Percentiles rank a stretch among this genome's conserved stretches.
phyloP scores from a whole-genome alignment of 1,140 invertebrate species.

The Trachymyrmex cornetzi region DNA sequence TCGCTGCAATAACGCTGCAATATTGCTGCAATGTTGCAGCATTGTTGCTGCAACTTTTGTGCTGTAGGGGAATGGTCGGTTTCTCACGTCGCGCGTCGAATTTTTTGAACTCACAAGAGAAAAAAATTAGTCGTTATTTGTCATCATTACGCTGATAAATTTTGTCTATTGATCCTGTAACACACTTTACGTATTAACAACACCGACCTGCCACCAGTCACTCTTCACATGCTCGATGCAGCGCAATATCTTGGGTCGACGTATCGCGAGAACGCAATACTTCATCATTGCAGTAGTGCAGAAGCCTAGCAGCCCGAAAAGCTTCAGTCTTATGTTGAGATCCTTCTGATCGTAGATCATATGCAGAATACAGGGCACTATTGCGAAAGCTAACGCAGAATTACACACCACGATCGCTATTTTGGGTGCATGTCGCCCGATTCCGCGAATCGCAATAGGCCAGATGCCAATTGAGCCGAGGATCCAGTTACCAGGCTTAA shows the following conservation, averaged over 20 bases:
- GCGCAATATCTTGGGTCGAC: constrained; percentile 42
- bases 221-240: constrained; percentile 67
- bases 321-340: constrained; percentile 37
- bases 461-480: constrained; percentile 53
- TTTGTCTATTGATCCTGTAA: not conserved
- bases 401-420: constrained; percentile 37
- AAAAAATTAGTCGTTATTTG: not conserved
- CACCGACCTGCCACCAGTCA: constrained; percentile 65
- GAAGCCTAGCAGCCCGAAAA: constrained; percentile 55
- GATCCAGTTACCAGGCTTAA: not conserved
- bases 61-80: too few relatives aligned
- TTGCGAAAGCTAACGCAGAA: constrained; percentile 52
- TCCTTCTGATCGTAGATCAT: constrained; percentile 56
- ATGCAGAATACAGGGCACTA: constrained; percentile 56
- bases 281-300: constrained; percentile 63
- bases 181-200: constrained; percentile 4
- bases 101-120: not conserved
- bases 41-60: too few relatives aligned
- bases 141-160: not conserved
- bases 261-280: constrained; percentile 57
- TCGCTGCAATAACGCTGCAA: too few relatives aligned
- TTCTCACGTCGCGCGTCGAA: not conserved
- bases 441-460: constrained; percentile 24
- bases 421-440: not conserved
- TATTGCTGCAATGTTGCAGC: too few relatives aligned